Percentiles rank a stretch among this genome's conserved stretches.
These are phyloP conservation scores for Lepidurus packardi DNA, from an alignment of 1,140 invertebrate genomes.

Conservation along the genomic window DNA sequence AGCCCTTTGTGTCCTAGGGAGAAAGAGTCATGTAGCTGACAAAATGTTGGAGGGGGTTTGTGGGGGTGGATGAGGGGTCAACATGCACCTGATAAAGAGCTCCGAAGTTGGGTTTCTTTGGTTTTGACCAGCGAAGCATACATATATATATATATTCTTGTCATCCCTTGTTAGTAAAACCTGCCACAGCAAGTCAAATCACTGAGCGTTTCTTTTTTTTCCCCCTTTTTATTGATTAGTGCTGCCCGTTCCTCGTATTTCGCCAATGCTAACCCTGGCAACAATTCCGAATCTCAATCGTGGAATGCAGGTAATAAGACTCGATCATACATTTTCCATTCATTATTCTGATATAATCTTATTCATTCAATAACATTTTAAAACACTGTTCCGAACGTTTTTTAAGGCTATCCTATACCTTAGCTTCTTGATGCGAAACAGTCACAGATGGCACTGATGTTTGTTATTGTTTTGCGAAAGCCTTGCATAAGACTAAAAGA, in stretches of 20 bases:
- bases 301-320: slow-evolving; percentile 7
- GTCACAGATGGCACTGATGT: too few relatives aligned
- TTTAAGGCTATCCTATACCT: too few relatives aligned
- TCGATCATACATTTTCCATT: not conserved
- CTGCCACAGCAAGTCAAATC: too few relatives aligned
- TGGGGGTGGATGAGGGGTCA: not conserved
- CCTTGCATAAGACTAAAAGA: too few relatives aligned
- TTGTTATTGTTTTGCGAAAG: too few relatives aligned
- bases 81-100: not conserved
- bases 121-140: not conserved
- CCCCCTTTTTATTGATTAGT: not conserved
- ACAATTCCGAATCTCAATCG: not conserved
- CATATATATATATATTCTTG: not conserved
- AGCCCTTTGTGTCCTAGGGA: not conserved
- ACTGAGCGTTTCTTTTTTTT: too few relatives aligned
- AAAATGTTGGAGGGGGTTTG: not conserved
- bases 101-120: not conserved
- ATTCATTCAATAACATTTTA: too few relatives aligned
- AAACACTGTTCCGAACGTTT: too few relatives aligned
- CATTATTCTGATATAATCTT: too few relatives aligned
- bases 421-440: too few relatives aligned
- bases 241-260: not conserved
- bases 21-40: not conserved
- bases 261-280: not conserved
- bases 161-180: not conserved